Percentiles rank a stretch among this genome's conserved stretches.
These are phyloP conservation scores for Taeniopygia guttata DNA, from an alignment of 2,797 vertebrate species.

Conservation along the genomic window DNA sequence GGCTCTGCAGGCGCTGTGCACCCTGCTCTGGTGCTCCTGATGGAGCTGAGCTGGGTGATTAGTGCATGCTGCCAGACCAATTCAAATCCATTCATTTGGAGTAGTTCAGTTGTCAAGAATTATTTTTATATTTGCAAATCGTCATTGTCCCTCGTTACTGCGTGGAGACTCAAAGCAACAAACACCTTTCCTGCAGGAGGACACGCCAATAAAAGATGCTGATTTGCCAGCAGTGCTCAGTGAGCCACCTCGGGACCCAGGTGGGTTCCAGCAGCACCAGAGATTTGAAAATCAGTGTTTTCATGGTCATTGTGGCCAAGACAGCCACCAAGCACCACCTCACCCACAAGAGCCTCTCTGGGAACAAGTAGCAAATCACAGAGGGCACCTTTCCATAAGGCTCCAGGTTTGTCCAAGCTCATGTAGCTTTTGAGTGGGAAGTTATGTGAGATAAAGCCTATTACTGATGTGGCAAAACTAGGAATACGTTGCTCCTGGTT, in stretches of 20 bases:
- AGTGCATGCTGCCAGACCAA: neutral
- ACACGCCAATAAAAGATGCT: rapidly evolving
- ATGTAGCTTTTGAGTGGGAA: neutral
- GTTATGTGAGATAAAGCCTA: neutral
- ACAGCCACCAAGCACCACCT: rapidly evolving
- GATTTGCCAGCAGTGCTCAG: neutral
- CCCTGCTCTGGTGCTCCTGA: neutral
- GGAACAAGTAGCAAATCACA: neutral
- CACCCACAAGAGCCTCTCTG: neutral
- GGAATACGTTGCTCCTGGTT: neutral
- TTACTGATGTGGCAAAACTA: neutral
- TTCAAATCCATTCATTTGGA: neutral
- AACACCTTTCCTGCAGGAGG: neutral
- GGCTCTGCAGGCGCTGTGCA: neutral
- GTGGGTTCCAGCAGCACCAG: neutral
- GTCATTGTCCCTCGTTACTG: rapidly evolving
- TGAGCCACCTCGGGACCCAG: neutral
- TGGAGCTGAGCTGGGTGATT: neutral
- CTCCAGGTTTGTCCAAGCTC: neutral
- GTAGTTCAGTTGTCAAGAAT: neutral
- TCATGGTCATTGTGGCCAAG: neutral
- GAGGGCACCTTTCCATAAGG: neutral
- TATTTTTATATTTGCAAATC: neutral
- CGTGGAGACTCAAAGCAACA: neutral
- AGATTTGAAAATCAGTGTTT: neutral